phyloP scores from a whole-genome alignment of 1,140 invertebrate species.

The Homalodisca vitripennis region DNA sequence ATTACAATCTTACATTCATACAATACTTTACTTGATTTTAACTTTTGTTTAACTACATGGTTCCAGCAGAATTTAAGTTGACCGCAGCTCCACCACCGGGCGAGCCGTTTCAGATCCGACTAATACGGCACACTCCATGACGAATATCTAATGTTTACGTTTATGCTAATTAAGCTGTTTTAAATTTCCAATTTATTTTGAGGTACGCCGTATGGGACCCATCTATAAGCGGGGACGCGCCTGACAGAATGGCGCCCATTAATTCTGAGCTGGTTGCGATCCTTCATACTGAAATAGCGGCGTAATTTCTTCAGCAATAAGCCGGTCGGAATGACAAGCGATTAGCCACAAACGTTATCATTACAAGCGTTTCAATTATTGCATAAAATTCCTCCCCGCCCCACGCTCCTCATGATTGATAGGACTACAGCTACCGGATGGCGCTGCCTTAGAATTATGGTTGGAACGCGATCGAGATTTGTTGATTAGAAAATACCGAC shows the following conservation, averaged over 20 bases:
- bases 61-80: no score
- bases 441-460: no score
- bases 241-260: background rate
- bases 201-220: slow-evolving; percentile 6
- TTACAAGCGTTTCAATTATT: slow-evolving; percentile 16
- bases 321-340: slow-evolving; percentile 3
- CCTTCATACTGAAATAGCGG: background rate
- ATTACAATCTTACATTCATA: no score
- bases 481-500: no score
- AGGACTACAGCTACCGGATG: no score
- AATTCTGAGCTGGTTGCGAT: background rate
- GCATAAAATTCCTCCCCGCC: background rate
- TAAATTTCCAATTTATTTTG: background rate
- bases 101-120: no score
- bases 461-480: no score
- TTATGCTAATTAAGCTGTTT: background rate
- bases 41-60: no score
- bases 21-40: no score
- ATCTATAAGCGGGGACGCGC: background rate
- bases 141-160: slow-evolving; percentile 8
- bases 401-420: background rate
- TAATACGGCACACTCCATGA: background rate
- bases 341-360: slow-evolving; percentile 4
- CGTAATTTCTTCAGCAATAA: slow-evolving; percentile 5
- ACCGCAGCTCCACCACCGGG: no score